Conservation (phyloP, 2,113 vertebrate genomes). For the Pomatorhinus ruficollis region DNA sequence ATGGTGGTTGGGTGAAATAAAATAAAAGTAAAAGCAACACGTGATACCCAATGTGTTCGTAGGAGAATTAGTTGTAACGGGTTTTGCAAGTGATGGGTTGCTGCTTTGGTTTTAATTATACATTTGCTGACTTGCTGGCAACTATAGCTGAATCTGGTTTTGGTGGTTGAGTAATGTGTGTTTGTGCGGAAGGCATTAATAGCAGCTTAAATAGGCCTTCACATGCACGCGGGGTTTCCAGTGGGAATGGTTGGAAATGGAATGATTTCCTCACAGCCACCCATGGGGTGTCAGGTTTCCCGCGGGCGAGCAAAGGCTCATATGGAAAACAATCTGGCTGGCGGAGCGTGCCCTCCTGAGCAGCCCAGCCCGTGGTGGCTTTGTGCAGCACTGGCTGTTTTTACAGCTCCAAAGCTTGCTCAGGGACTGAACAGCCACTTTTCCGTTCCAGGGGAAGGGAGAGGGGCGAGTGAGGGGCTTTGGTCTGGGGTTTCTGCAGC, state of each 20-base stretch:
- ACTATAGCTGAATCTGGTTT: not conserved
- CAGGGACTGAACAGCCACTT: not conserved
- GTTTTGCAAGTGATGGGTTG: not conserved
- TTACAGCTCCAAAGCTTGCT: not conserved
- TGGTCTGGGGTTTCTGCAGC: not conserved
- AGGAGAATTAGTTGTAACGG: not conserved
- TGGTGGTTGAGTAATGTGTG: not conserved
- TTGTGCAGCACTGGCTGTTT: not conserved
- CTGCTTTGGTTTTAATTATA: slow-evolving; percentile 27
- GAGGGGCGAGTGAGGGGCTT: not conserved
- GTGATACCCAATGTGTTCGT: not conserved
- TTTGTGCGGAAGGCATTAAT: slow-evolving; percentile 11
- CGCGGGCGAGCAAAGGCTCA: not conserved
- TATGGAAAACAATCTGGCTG: not conserved
- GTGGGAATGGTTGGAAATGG: slow-evolving; percentile 4
- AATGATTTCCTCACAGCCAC: slow-evolving; percentile 34
- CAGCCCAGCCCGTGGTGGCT: accelerated
- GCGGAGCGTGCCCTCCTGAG: accelerated
- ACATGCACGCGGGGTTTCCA: not conserved
- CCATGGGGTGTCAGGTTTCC: slow-evolving; percentile 59
- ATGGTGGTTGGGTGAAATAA: not conserved
- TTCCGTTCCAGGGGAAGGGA: not conserved
- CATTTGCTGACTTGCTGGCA: not conserved
- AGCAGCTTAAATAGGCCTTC: not conserved
- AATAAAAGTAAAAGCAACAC: not conserved